Percentiles rank a stretch among this genome's conserved stretches.
phyloP scores from a whole-genome alignment of 2,888 invertebrate genomes.

The Hetaerina titia region DNA sequence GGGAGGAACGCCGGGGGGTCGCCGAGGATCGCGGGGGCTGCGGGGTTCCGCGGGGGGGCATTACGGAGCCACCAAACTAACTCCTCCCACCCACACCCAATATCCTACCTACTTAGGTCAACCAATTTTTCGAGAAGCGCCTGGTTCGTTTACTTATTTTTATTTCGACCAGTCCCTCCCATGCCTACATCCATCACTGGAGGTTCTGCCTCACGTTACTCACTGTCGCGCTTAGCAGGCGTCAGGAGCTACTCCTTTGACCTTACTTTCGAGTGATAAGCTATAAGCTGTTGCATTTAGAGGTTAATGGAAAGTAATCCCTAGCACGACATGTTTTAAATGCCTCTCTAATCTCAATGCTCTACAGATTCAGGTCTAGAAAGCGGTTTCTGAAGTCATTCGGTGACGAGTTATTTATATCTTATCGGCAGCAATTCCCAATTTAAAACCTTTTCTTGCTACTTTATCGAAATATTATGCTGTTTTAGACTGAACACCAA shows the following conservation, averaged over 20 bases:
- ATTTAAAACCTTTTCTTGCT: background rate
- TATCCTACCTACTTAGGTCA: conserved; percentile 25
- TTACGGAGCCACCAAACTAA: background rate
- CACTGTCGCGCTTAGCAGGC: background rate
- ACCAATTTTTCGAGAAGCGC: conserved; percentile 27
- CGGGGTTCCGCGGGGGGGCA: background rate
- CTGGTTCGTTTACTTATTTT: background rate
- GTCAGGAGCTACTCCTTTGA: background rate
- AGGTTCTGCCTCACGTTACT: background rate
- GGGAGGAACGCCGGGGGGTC: background rate
- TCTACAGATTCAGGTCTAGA: background rate
- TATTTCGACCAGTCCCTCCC: background rate
- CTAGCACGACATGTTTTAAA: background rate
- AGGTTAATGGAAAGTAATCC: background rate
- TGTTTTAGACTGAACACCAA: too few species aligned
- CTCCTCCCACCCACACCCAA: background rate
- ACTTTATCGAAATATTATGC: too few species aligned
- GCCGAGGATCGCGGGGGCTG: background rate
- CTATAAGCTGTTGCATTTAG: background rate
- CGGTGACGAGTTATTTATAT: background rate
- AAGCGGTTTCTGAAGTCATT: background rate
- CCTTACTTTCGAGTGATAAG: background rate
- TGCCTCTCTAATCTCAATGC: background rate
- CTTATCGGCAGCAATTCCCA: background rate
- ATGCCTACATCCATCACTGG: background rate